Evolutionary conservation across 2,888 invertebrate genomes (phyloP), one percentile per base, ranked within the genome.

Genomic region (Limnephilus auricula): DNA sequence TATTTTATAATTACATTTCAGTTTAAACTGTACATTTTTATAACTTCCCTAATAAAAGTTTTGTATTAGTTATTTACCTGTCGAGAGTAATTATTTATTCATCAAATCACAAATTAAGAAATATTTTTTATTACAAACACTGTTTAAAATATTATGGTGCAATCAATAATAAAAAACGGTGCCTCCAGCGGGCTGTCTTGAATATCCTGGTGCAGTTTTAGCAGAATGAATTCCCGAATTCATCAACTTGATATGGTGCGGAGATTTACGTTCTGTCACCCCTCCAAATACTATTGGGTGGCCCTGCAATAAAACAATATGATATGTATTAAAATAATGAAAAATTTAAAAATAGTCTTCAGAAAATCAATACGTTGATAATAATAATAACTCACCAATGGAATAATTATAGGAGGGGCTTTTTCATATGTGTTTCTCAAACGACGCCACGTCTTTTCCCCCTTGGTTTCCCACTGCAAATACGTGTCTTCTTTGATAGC

Each of bases 181-280:
- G 93, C 97, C 97, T 93, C 97, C 98, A 83, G 97, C 97, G 12
- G 97, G 96, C 94, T 98, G 98, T 93, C 98, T 96, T 92, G 97
- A 97, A 95, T 97, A 98, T 3, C 98, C 98, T 92, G 98, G 97
- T 94, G 98, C 98, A 37, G 98, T 98, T 94, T 97, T 97, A 93
- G 98, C 97, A 25, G 97, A 97, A 94, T 98, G 98, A 79, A 97
- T 97, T 6, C 98, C 97, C n/a, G 97, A 97, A 94, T 98, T 98
- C 95, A 98, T 98, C 90, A 98, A 95, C 95, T 98, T 98, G 87
- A 98, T 96, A 94, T 97, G 97, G 94, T 97, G 97, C 12, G 97
- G 97, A 93, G 98, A 97, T 45, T 95, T 95, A 93, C 96, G 96
- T 92, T 97, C 97, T 40, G 65, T 65, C 65, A 65, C 65, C 25